These are phyloP conservation scores for Lysiphlebus fabarum DNA, from an alignment of 1,140 invertebrate species.

Conservation along the genomic window DNA sequence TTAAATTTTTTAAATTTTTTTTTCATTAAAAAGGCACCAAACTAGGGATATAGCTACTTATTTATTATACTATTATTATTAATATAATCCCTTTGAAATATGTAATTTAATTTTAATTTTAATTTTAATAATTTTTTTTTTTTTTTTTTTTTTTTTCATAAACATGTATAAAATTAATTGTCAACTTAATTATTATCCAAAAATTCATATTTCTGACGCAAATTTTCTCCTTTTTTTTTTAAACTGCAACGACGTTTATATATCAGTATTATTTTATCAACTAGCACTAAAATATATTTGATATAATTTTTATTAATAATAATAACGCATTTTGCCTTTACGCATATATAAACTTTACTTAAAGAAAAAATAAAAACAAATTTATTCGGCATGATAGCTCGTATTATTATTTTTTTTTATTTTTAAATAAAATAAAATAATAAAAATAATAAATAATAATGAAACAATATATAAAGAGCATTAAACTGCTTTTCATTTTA, in stretches of 20 bases:
- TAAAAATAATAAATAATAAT: no score
- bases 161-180: conserved; percentile 46
- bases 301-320: conserved; percentile 52
- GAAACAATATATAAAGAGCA: no score
- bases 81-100: conserved; percentile 44
- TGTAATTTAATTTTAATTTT: conserved; percentile 35
- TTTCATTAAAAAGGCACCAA: conserved; percentile 54
- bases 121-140: conserved; percentile 1
- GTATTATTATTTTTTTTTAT: no score
- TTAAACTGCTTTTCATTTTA: no score
- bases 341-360: conserved; percentile 48
- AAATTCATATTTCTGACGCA: conserved; percentile 43
- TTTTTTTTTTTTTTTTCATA: conserved; percentile 14
- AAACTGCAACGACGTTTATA: conserved; percentile 54
- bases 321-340: no score
- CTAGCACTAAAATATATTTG: conserved; percentile 55
- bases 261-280: conserved; percentile 46
- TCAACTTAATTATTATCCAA: conserved; percentile 31
- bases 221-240: conserved; percentile 25
- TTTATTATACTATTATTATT: no score
- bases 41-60: conserved; percentile 45
- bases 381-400: no score
- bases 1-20: conserved; percentile 37
- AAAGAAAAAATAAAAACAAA: neutral
- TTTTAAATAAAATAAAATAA: no score